Percentiles rank a stretch among this genome's conserved stretches.
phyloP scores from a whole-genome alignment of 53 echinoderm and acorn worm genomes.

The Actinopyga echinites region DNA sequence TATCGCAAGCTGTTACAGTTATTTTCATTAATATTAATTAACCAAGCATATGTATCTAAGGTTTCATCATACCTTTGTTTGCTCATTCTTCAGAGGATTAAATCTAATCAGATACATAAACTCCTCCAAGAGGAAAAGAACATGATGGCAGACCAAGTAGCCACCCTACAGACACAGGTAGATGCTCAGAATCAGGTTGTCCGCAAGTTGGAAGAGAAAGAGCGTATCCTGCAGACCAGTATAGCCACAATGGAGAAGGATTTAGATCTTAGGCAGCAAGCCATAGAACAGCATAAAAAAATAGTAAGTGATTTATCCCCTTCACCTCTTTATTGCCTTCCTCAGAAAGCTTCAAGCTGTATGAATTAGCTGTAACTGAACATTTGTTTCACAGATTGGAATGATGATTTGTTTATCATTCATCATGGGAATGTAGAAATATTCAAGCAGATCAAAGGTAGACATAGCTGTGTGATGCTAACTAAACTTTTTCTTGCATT shows the following conservation, averaged over 20 bases:
- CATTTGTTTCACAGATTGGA: no score
- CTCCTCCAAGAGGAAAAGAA: constrained; percentile 94
- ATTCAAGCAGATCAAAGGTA: no score
- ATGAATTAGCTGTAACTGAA: no score
- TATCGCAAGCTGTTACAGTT: no score
- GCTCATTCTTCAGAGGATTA: constrained; percentile 70
- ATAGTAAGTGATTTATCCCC: constrained; percentile 51
- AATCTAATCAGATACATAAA: constrained; percentile 97
- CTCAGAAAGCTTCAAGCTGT: no score
- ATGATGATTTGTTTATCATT: no score
- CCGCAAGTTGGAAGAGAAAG: constrained; percentile 89
- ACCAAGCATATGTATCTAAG: no score
- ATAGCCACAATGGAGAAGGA: constrained; percentile 89
- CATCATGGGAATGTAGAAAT: no score
- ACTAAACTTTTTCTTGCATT: no score
- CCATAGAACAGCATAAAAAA: constrained; percentile 83
- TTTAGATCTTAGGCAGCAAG: constrained; percentile 73
- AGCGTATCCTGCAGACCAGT: constrained; percentile 86
- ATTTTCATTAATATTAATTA: no score
- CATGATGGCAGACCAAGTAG: constrained; percentile 93
- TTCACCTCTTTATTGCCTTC: not conserved
- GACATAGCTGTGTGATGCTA: no score
- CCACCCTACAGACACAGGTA: constrained; percentile 95
- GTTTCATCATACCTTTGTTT: no score
- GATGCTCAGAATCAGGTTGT: constrained; percentile 99